Percentiles rank a stretch among this genome's conserved stretches.
phyloP scores from a whole-genome alignment of 2,113 vertebrate species.

The Scopus umbretta region DNA sequence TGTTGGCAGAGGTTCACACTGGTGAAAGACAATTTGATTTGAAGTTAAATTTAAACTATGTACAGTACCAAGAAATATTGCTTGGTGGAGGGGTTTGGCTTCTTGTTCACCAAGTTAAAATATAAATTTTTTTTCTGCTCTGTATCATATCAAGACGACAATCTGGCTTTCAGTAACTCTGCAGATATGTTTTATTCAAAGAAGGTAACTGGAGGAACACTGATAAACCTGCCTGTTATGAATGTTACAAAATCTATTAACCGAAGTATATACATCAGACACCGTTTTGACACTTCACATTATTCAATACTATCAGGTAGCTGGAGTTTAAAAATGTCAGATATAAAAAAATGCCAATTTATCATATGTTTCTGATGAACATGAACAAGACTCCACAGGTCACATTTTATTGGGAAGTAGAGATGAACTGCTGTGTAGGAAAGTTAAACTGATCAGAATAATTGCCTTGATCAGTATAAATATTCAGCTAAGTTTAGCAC shows the following conservation, averaged over 20 bases:
- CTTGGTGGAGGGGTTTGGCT: background rate
- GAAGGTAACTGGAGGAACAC: background rate
- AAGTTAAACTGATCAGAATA: background rate
- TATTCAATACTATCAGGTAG: background rate
- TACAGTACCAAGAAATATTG: background rate
- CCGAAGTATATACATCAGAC: rapidly evolving
- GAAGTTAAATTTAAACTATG: background rate
- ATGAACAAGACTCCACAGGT: background rate
- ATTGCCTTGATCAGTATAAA: background rate
- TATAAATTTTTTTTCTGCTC: background rate
- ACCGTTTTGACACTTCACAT: background rate
- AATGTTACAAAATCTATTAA: background rate
- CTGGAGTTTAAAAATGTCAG: background rate
- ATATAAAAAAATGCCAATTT: background rate
- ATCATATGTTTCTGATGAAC: background rate
- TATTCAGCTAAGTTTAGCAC: background rate
- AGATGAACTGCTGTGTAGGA: background rate
- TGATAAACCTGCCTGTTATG: background rate
- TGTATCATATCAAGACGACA: background rate
- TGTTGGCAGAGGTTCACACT: background rate
- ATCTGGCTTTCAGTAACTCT: background rate
- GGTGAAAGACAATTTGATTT: background rate
- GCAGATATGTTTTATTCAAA: background rate
- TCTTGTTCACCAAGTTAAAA: background rate
- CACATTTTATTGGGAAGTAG: background rate